Conservation (phyloP, 23 tunicate genomes). For the Styela clava region DNA sequence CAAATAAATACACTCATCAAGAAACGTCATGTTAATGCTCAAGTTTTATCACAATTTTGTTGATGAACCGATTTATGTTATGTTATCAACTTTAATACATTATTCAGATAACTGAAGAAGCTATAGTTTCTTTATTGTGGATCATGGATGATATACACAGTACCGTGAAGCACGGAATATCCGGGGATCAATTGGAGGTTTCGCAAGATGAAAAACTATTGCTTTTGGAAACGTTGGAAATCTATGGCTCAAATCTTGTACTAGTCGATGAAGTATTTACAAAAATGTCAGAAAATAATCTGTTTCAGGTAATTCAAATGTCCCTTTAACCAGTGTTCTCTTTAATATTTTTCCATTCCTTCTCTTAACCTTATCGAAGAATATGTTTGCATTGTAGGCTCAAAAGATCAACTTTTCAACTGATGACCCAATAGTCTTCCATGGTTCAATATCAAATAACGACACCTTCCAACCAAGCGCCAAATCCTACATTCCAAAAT, state of each 20-base stretch:
- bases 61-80: too few species aligned
- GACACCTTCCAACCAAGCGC: not conserved
- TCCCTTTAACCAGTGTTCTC: too few species aligned
- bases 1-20: too few species aligned
- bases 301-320: not conserved
- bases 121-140: not conserved
- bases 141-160: not conserved
- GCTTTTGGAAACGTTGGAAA: not conserved
- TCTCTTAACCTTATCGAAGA: too few species aligned
- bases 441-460: not conserved
- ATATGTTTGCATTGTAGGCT: too few species aligned
- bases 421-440: not conserved
- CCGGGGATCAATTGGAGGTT: not conserved
- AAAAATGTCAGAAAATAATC: not conserved
- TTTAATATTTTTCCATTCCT: too few species aligned
- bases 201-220: not conserved
- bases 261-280: not conserved
- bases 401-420: not conserved
- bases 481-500: not conserved
- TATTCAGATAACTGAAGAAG: not conserved
- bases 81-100: too few species aligned
- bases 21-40: too few species aligned
- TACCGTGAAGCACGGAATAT: not conserved
- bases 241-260: not conserved
- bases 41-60: too few species aligned